Evolutionary conservation across 2,888 invertebrate species (phyloP).

Genomic region (Holacanthella duospinosa): DNA sequence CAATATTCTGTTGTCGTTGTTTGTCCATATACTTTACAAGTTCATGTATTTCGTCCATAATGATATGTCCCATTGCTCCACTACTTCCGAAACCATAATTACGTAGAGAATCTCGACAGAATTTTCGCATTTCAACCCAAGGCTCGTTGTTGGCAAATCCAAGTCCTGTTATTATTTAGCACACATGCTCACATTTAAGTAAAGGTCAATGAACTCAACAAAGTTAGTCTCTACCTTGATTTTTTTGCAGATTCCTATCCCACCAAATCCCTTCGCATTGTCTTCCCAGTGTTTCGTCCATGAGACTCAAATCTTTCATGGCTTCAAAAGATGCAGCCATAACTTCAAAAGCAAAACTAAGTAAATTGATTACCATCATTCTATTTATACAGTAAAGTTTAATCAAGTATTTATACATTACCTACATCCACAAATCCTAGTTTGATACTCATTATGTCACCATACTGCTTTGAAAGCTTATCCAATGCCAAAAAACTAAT

Average conservation of each 20-base stretch:
- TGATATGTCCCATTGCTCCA: background rate
- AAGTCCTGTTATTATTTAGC: background rate
- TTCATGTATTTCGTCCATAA: background rate
- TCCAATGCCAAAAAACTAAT: background rate
- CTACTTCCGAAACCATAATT: constrained; percentile 8
- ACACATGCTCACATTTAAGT: too few species aligned
- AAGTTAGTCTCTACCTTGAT: constrained; percentile 4
- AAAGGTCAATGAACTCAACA: too few species aligned
- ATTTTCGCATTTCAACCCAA: constrained; percentile 8
- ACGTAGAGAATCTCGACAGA: background rate
- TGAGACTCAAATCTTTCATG: constrained; percentile 2
- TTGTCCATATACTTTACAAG: background rate
- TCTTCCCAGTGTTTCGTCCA: constrained; percentile 2
- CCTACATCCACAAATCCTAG: constrained; percentile 7
- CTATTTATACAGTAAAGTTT: background rate
- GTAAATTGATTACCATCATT: background rate
- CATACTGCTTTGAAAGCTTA: background rate
- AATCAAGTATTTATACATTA: background rate
- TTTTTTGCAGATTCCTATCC: constrained; percentile 6
- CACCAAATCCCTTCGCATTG: constrained; percentile 10
- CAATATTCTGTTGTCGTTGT: too few species aligned
- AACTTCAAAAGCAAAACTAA: background rate
- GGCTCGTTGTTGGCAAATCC: background rate
- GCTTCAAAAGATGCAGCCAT: constrained; percentile 5
- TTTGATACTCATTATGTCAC: background rate